Evolutionary conservation across 2,797 vertebrate genomes (phyloP).

Genomic region (Neostethus bicornis): DNA sequence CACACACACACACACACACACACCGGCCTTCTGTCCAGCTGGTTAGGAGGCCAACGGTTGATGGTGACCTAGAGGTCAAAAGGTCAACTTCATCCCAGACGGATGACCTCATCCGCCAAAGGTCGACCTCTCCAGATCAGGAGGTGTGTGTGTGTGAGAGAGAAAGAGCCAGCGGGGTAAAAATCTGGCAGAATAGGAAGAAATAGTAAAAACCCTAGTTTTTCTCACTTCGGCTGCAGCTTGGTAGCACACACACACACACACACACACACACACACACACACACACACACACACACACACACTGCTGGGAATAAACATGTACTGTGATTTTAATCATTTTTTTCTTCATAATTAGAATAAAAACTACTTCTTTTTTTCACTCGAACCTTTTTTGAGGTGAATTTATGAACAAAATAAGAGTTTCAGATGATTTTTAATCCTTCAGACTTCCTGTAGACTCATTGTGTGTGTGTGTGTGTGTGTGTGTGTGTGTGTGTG

Average conservation of each 20-base stretch:
- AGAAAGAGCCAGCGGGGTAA: constrained; percentile 3
- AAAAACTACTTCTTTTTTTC: too few species aligned
- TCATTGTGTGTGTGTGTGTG: too few species aligned
- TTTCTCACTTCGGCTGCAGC: constrained; percentile 25
- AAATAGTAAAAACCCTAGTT: too few species aligned
- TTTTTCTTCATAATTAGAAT: too few species aligned
- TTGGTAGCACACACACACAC: constrained; percentile 45
- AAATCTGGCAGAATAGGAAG: constrained; percentile 18
- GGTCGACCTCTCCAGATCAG: constrained; percentile 60
- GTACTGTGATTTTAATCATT: too few species aligned
- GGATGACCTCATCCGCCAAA: constrained; percentile 74
- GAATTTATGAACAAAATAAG: too few species aligned
- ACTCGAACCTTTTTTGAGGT: too few species aligned
- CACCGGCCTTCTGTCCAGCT: constrained; percentile 68
- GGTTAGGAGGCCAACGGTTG: constrained; percentile 69
- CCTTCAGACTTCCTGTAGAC: too few species aligned
- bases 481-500: too few species aligned
- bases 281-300: not conserved
- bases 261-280: constrained; percentile 21
- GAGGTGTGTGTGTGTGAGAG: constrained; percentile 16
- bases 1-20: constrained; percentile 16
- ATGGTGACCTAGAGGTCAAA: constrained; percentile 68
- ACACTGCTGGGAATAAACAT: not conserved
- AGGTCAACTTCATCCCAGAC: constrained; percentile 79
- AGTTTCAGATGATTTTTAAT: too few species aligned